phyloP scores from a whole-genome alignment of 2,797 vertebrate species.

The Fratercula arctica region DNA sequence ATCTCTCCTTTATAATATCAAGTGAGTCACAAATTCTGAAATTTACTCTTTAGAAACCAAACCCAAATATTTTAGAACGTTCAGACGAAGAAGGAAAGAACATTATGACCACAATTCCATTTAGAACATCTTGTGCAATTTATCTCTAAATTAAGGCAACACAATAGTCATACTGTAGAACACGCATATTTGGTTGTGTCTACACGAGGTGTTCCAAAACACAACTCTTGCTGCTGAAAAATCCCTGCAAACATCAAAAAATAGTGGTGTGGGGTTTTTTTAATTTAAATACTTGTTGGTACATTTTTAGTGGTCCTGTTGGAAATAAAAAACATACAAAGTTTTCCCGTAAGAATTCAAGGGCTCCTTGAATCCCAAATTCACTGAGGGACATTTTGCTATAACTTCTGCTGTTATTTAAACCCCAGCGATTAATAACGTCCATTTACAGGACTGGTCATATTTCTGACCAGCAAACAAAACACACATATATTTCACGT shows the following conservation, averaged over 20 bases:
- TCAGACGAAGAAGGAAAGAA: neutral
- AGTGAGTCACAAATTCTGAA: neutral
- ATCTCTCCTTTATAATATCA: neutral
- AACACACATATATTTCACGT: accelerated
- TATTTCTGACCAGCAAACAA: neutral
- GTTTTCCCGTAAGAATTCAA: neutral
- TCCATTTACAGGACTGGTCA: neutral
- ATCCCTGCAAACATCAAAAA: neutral
- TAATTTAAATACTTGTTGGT: neutral
- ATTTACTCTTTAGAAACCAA: neutral
- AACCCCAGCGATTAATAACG: neutral
- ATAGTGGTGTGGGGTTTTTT: neutral
- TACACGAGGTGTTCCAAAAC: neutral
- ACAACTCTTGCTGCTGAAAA: neutral
- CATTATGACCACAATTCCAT: neutral
- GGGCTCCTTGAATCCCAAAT: neutral
- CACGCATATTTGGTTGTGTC: accelerated
- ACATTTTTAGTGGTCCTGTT: neutral
- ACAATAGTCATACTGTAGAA: neutral
- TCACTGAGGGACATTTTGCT: neutral
- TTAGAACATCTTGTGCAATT: neutral
- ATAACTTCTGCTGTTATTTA: neutral
- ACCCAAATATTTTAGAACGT: neutral
- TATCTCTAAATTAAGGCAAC: neutral
- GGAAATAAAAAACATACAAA: neutral